Conservation (phyloP, 1,140 invertebrate genomes). For the Aethina tumida region DNA sequence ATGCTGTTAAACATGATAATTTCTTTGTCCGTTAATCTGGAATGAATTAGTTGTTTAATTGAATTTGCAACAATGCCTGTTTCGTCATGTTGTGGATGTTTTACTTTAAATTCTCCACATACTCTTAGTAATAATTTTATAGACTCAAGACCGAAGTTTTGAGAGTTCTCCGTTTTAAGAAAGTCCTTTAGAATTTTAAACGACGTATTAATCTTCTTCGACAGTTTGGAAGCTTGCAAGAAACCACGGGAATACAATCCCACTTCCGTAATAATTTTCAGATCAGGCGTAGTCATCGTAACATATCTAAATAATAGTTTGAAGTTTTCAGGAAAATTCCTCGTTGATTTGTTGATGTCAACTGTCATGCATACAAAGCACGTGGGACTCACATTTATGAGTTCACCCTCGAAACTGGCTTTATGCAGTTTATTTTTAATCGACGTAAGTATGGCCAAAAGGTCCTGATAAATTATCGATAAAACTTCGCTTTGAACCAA, state of each 20-base stretch:
- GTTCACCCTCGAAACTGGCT: slow-evolving; percentile 40
- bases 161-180: slow-evolving; percentile 38
- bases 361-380: slow-evolving; percentile 33
- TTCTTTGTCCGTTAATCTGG: slow-evolving; percentile 79
- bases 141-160: slow-evolving; percentile 13
- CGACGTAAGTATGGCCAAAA: slow-evolving; percentile 64
- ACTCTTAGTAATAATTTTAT: slow-evolving; percentile 14
- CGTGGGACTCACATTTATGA: not conserved
- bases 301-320: slow-evolving; percentile 84
- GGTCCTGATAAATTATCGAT: slow-evolving; percentile 29
- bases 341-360: slow-evolving; percentile 18
- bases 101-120: slow-evolving; percentile 11
- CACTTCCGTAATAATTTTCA: slow-evolving; percentile 80
- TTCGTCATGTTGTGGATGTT: slow-evolving; percentile 48
- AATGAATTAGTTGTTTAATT: slow-evolving; percentile 80
- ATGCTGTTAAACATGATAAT: slow-evolving; percentile 82
- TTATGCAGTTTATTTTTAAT: slow-evolving; percentile 55
- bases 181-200: slow-evolving; percentile 9
- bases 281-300: slow-evolving; percentile 89
- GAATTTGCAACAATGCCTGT: slow-evolving; percentile 26
- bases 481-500: slow-evolving; percentile 21
- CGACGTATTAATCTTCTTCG: slow-evolving; percentile 66
- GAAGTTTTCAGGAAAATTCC: slow-evolving; percentile 77
- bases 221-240: slow-evolving; percentile 60
- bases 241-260: slow-evolving; percentile 81